Evolutionary conservation across 2,797 vertebrate species (phyloP), one percentile per base, ranked within the genome.

Genomic region (Helicolenus hilgendorfi): DNA sequence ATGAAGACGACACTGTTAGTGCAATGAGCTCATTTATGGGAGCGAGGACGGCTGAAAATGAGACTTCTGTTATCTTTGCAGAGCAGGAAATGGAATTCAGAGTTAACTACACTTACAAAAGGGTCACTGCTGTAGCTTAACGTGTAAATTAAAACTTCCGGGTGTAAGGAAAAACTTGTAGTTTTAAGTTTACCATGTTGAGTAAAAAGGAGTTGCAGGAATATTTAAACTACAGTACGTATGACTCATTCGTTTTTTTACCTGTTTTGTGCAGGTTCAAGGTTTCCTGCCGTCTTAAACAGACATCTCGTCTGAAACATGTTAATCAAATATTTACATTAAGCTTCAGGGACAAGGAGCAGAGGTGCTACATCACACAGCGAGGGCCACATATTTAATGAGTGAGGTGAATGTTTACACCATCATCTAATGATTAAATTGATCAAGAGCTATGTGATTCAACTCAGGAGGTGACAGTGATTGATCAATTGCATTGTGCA

Each of bases 1-100:
- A 92, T 92, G 76, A 87, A 87, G 85, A 82, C 65, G 81, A 72
- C 89, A 80, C 58, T 35, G 77, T 80, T 72, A 38, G 24, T 75
- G 64, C 70, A 77, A 82, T 86, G 79, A 90, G 80, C 38, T 91
- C 31, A 82, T 91, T 89, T 77, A 72, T 77, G 65, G 27, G 26
- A 86, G 69, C 36, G 55, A 33, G 58, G 59, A 72, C 38, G 56
- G 88, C 27, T 77, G 69, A 80, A 91, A 91, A 78, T 77, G 72
- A 86, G 75, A 80, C 60, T 35, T 83, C 75, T 84, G 58, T 91
- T 77, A 63, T 94, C 84, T 89, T 73, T 82, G 41, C 55, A 63
- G 63, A 59, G 81, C 73, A 77, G 83, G 65, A 86, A 87, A 90
- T 93, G 20, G 71, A 84, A 85, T 68, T 89, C 22, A 7, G 2